These are phyloP conservation scores for Ailuropoda melanoleuca DNA, from an alignment of 2,113 vertebrate genomes.

Conservation along the genomic window DNA sequence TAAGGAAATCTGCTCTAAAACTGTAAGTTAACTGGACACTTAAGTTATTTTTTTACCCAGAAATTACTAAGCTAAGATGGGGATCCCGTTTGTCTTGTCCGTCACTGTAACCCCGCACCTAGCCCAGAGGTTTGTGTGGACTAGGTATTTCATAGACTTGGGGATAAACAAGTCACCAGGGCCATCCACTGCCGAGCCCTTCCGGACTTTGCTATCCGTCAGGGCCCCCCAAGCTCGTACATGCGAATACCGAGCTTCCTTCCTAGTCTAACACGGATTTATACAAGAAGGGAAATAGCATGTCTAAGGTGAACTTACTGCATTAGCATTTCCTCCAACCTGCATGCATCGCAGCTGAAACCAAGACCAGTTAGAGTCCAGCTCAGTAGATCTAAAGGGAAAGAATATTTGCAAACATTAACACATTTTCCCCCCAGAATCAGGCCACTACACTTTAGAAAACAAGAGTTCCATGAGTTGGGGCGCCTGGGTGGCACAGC, in stretches of 20 bases:
- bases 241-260: accelerated
- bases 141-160: neutral
- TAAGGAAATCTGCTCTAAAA: neutral
- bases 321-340: constrained; percentile 95
- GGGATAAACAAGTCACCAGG: neutral
- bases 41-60: neutral
- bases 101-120: neutral
- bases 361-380: constrained; percentile 99
- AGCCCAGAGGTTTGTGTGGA: no score
- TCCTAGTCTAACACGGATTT: accelerated
- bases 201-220: accelerated
- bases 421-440: neutral
- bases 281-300: accelerated
- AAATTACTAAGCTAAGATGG: neutral
- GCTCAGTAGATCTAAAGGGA: constrained; percentile 92
- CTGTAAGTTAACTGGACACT: neutral
- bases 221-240: neutral
- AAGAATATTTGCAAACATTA: constrained; percentile 16
- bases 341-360: constrained; percentile 98
- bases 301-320: constrained; percentile 85
- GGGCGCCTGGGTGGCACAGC: no score
- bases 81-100: neutral
- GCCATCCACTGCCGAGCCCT: neutral
- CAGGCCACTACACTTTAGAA: neutral
- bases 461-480: neutral